Evolutionary conservation across 2,797 vertebrate genomes (phyloP).

Genomic region (Ambastaia sidthimunki): DNA sequence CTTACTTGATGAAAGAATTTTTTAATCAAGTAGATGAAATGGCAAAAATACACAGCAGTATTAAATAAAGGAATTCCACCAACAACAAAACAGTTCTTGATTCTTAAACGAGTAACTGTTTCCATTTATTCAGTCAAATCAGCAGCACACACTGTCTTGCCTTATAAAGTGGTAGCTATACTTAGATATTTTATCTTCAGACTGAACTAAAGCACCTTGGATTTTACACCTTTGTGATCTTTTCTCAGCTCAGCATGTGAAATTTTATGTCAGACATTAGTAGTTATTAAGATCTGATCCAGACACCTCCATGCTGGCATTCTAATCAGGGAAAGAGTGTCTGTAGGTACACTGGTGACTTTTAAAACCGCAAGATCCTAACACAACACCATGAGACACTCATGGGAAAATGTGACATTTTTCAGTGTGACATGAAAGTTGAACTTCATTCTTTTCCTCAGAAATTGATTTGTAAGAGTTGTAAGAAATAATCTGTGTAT

Average conservation of each 20-base stretch:
- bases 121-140: not conserved
- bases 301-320: constrained; percentile 40
- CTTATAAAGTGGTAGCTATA: not conserved
- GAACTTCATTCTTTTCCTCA: not conserved
- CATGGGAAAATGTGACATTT: too few species aligned
- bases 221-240: not conserved
- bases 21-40: not conserved
- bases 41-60: not conserved
- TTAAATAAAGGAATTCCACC: not conserved
- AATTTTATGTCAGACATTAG: constrained; percentile 14
- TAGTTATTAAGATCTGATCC: constrained; percentile 42
- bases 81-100: not conserved
- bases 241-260: not conserved
- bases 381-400: not conserved
- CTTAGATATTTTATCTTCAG: not conserved
- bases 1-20: not conserved
- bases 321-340: constrained; percentile 59
- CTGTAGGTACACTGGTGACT: not conserved
- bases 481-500: not conserved
- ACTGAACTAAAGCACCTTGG: not conserved
- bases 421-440: not conserved
- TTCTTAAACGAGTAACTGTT: not conserved
- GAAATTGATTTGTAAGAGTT: too few species aligned
- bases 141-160: not conserved
- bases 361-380: not conserved